Evolutionary conservation across 2,888 invertebrate genomes (phyloP).

Genomic region (Tinea pellionella): DNA sequence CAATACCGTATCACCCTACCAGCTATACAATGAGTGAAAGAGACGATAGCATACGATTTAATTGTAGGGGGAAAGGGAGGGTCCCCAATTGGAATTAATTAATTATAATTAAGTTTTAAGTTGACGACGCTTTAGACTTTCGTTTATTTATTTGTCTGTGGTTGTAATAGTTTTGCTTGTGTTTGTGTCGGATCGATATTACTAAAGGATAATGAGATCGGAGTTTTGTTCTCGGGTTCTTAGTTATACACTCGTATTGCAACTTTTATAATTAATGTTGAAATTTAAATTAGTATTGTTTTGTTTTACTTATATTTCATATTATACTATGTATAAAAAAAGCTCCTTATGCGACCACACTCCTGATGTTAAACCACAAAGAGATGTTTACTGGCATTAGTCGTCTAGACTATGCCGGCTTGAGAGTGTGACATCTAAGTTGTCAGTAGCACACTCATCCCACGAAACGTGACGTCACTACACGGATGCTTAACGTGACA

Average conservation of each 20-base stretch:
- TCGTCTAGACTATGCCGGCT: too few relatives aligned
- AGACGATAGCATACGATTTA: conserved; percentile 53
- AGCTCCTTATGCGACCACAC: too few relatives aligned
- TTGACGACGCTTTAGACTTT: conserved; percentile 70
- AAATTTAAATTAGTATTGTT: too few relatives aligned
- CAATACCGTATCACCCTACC: conserved; percentile 55
- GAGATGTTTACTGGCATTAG: too few relatives aligned
- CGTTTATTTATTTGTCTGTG: conserved; percentile 46
- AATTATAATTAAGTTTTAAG: conserved; percentile 88
- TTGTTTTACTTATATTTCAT: too few relatives aligned
- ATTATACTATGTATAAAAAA: too few relatives aligned
- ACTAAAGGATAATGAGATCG: not conserved
- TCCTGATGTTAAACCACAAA: too few relatives aligned
- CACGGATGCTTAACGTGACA: too few relatives aligned
- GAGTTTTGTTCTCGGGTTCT: not conserved
- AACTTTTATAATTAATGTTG: not conserved
- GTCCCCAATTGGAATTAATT: conserved; percentile 78
- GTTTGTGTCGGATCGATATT: conserved; percentile 54
- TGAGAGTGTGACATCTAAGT: too few relatives aligned
- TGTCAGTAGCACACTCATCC: too few relatives aligned
- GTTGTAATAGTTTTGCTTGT: conserved; percentile 32
- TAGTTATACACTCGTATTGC: not conserved
- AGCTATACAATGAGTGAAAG: conserved; percentile 33
- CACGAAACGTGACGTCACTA: too few relatives aligned
- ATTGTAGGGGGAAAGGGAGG: conserved; percentile 44